These are phyloP conservation scores for Mnemiopsis leidyi DNA, from an alignment of 37 sponge, comb jelly and placozoan species.

Conservation along the genomic window DNA sequence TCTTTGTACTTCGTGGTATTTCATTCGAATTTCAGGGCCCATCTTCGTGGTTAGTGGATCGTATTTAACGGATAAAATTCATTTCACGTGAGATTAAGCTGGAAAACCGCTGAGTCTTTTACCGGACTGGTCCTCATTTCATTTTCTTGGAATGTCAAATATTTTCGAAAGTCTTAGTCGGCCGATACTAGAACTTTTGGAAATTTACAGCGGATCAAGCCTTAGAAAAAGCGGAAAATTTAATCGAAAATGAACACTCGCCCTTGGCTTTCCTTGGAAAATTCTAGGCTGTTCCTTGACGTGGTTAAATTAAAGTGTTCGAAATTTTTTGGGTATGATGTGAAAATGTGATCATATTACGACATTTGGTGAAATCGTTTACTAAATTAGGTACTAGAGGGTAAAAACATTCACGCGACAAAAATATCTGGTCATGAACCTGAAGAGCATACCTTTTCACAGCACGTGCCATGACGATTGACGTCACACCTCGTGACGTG, in stretches of 20 bases:
- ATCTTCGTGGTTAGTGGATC: no score
- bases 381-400: not conserved
- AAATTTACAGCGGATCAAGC: not conserved
- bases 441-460: no score
- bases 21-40: no score
- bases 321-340: not conserved
- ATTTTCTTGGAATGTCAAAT: not conserved
- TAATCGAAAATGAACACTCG: no score
- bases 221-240: not conserved
- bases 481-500: not conserved
- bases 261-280: no score
- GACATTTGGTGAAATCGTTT: no score
- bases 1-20: no score
- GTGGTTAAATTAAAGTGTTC: not conserved
- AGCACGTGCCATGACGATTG: not conserved
- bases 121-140: not conserved
- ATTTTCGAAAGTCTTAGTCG: not conserved
- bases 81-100: no score
- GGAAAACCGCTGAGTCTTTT: no score
- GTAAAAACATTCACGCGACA: not conserved
- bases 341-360: not conserved
- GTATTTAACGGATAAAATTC: no score
- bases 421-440: not conserved
- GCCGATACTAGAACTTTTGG: not conserved
- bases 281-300: not conserved